phyloP scores from a whole-genome alignment of 2,888 invertebrate species.

The Sicus ferrugineus region DNA sequence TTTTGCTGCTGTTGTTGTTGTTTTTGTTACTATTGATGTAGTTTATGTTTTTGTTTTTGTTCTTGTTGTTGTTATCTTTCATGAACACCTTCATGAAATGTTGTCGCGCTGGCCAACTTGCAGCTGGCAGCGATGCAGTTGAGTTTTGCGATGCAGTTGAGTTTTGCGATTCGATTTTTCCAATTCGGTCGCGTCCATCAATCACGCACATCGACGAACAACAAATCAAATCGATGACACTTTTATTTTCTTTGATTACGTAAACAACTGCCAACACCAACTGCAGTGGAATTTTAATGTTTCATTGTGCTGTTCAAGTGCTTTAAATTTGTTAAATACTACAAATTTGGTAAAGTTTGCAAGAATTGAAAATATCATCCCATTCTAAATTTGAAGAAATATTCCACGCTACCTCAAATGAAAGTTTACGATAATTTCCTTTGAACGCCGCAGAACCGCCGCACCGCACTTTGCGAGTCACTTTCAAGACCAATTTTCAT shows the following conservation, averaged over 20 bases:
- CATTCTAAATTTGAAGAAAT: no score
- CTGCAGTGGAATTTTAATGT: no score
- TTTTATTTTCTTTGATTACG: background rate
- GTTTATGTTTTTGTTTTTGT: background rate
- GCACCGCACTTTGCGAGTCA: background rate
- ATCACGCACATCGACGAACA: background rate
- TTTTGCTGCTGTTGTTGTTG: background rate
- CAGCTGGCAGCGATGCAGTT: background rate
- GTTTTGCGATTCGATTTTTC: no score
- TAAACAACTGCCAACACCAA: background rate
- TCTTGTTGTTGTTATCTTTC: background rate
- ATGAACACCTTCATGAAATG: no score
- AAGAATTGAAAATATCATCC: no score
- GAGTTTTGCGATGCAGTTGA: background rate
- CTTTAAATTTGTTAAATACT: no score
- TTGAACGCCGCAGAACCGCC: no score
- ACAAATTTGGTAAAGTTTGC: no score
- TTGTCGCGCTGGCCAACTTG: no score
- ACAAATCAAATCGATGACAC: slow-evolving; percentile 1
- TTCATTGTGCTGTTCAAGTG: no score
- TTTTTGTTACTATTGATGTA: background rate
- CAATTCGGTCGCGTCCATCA: background rate
- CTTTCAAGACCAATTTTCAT: slow-evolving; percentile 3
- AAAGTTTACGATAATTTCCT: no score
- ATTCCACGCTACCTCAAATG: background rate